Percentiles rank a stretch among this genome's conserved stretches.
Evolutionary conservation across 2,888 invertebrate species (phyloP).

Genomic region (Taenaris catops): DNA sequence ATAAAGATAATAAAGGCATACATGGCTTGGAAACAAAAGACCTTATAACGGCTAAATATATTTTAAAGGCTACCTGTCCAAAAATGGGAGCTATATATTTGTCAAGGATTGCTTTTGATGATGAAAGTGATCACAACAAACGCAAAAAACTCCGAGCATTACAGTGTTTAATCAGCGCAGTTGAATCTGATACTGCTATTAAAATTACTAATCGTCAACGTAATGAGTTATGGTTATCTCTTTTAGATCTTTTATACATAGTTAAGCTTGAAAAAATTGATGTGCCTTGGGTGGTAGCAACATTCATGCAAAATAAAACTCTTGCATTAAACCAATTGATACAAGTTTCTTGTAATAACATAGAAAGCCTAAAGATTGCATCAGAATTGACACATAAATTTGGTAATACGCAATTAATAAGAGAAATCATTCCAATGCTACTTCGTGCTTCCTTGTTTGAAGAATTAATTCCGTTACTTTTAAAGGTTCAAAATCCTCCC

Average conservation of each 20-base stretch:
- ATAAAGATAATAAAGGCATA: slow-evolving; percentile 38
- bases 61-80: slow-evolving; percentile 70
- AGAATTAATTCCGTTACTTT: slow-evolving; percentile 58
- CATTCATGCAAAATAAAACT: slow-evolving; percentile 61
- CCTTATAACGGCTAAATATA: slow-evolving; percentile 68
- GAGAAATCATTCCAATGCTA: slow-evolving; percentile 47
- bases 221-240: slow-evolving; percentile 58
- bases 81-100: slow-evolving; percentile 75
- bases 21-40: slow-evolving; percentile 50
- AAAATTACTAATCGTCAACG: slow-evolving; percentile 65
- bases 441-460: slow-evolving; percentile 51
- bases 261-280: slow-evolving; percentile 64
- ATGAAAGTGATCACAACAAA: slow-evolving; percentile 65
- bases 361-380: slow-evolving; percentile 53
- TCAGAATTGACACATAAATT: slow-evolving; percentile 51
- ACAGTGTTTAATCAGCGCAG: slow-evolving; percentile 69
- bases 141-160: slow-evolving; percentile 67
- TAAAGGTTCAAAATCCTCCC: slow-evolving; percentile 48
- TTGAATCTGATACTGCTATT: slow-evolving; percentile 63
- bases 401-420: slow-evolving; percentile 45
- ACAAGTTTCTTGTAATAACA: slow-evolving; percentile 46
- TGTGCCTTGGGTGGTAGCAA: slow-evolving; percentile 67
- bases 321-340: slow-evolving; percentile 59
- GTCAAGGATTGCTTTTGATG: slow-evolving; percentile 68
- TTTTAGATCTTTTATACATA: slow-evolving; percentile 58